Evolutionary conservation across 2,888 invertebrate species (phyloP).

Genomic region (Tipula unca): DNA sequence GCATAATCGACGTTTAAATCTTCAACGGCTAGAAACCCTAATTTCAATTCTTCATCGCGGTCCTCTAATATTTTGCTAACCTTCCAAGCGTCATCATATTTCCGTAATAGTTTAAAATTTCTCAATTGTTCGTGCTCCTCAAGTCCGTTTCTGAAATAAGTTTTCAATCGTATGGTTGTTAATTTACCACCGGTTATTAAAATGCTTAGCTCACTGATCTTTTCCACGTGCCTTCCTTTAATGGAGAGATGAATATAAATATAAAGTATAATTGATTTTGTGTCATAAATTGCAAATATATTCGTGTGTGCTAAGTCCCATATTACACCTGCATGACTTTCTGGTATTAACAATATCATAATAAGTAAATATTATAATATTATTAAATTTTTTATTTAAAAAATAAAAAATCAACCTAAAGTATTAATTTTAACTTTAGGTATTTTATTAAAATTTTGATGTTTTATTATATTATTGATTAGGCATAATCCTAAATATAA

Average conservation of each 20-base stretch:
- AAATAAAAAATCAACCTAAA: too few relatives aligned
- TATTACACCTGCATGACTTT: slow-evolving; percentile 63
- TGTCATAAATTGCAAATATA: slow-evolving; percentile 73
- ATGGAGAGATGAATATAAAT: slow-evolving; percentile 69
- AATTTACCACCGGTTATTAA: slow-evolving; percentile 68
- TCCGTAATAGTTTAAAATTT: slow-evolving; percentile 44
- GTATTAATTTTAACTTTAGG: too few relatives aligned
- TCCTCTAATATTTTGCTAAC: slow-evolving; percentile 65
- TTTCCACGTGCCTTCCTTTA: slow-evolving; percentile 57
- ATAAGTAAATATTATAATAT: too few relatives aligned
- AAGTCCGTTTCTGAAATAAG: slow-evolving; percentile 49
- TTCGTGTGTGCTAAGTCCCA: slow-evolving; percentile 88
- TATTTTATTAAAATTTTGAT: too few relatives aligned
- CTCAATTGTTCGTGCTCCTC: slow-evolving; percentile 39
- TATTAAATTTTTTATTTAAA: too few relatives aligned
- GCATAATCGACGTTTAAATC: slow-evolving; percentile 81
- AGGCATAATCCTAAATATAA: too few relatives aligned
- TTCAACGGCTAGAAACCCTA: slow-evolving; percentile 70
- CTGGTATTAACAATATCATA: slow-evolving; percentile 55
- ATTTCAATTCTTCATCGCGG: slow-evolving; percentile 56
- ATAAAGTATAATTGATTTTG: slow-evolving; percentile 65
- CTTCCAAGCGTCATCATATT: slow-evolving; percentile 63
- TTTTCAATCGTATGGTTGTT: slow-evolving; percentile 56
- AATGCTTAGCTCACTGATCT: slow-evolving; percentile 67
- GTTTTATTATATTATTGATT: too few relatives aligned